Evolutionary conservation across 2,888 invertebrate genomes (phyloP).

Genomic region (Encarsia formosa): DNA sequence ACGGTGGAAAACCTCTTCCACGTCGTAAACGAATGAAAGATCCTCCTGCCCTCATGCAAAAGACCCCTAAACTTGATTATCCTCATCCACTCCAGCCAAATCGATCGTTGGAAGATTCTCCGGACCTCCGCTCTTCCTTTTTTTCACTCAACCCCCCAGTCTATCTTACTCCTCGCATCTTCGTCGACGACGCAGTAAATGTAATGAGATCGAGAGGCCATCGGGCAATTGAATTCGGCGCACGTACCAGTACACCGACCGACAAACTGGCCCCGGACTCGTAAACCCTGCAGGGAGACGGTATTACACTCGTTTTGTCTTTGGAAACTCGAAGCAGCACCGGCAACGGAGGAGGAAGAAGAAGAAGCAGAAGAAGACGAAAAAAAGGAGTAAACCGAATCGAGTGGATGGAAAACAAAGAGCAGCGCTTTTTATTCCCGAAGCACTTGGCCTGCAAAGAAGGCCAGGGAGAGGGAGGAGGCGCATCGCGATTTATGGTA

Average conservation of each 20-base stretch:
- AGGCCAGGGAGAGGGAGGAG: too few species aligned
- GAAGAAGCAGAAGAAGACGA: not conserved
- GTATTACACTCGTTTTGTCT: not conserved
- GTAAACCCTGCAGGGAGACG: conserved; percentile 1
- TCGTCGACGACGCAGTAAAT: conserved; percentile 10
- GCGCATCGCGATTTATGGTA: too few species aligned
- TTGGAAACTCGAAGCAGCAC: conserved; percentile 17
- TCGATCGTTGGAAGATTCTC: conserved; percentile 4
- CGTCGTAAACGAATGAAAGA: too few species aligned
- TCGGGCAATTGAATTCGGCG: conserved; percentile 16
- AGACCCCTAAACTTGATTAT: too few species aligned
- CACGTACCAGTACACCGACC: conserved; percentile 10
- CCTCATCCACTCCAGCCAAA: not conserved
- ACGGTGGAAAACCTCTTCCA: too few species aligned
- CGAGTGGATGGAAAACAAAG: too few species aligned
- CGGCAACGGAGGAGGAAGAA: not conserved
- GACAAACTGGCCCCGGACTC: conserved; percentile 1
- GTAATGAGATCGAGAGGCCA: conserved; percentile 20
- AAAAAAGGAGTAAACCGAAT: not conserved
- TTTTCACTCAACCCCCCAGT: not conserved
- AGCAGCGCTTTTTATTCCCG: too few species aligned
- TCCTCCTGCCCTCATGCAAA: too few species aligned
- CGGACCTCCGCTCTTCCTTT: not conserved
- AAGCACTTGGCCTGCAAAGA: too few species aligned
- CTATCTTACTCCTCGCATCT: too few species aligned